Evolutionary conservation across 2,888 invertebrate genomes (phyloP), one percentile per base, ranked within the genome.

Genomic region (Drosophila prostipennis): DNA sequence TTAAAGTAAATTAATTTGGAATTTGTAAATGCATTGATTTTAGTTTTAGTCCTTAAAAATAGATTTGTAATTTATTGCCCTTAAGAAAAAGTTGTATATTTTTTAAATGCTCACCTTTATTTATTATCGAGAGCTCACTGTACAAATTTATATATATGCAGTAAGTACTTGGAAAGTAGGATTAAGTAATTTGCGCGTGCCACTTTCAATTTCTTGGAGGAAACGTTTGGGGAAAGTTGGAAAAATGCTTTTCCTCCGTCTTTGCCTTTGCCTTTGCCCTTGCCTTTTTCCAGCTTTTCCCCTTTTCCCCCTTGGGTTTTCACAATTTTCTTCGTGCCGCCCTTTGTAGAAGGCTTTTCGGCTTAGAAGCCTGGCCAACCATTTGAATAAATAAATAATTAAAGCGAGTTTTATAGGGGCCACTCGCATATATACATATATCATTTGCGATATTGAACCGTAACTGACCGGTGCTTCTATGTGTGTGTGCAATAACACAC

Each of bases 171-270:
- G 73, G 63, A 73, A 84, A 80, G 81, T 76, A 69, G 77, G 84
- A 87, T 83, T 87, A 87, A 83, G 87, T 87, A 87, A 84, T 87
- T 83, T 80, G 65, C 82, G 87, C 84, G 81, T 76, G 73, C 73
- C 71, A 72, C 74, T 79, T 80, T 87, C 84, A 71, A 77, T 80
- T 82, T 80, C 56, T 74, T 40, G 65, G 37, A 39, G 54, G 57
- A 57, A 53, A 39, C 53, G 23, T 39, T 26, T 34, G 7, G 29
- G 6, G 56, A 61, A 63, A 60, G 61, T 63, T 61, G 60, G 34
- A 46, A 59, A 61, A 61, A 61, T 45, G 26, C 43, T 54, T 54
- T 53, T 29, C 32, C n/a, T 39, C 32, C 43, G 46, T 37, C 52
- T 48, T 57, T 36, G 46, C 56, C 39, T 68, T 34, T 56, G 32